A percentile compares a stretch with the other conserved stretches of the same genome.
phyloP scores from a whole-genome alignment of 2,888 invertebrate species.

The Catonia carolina region DNA sequence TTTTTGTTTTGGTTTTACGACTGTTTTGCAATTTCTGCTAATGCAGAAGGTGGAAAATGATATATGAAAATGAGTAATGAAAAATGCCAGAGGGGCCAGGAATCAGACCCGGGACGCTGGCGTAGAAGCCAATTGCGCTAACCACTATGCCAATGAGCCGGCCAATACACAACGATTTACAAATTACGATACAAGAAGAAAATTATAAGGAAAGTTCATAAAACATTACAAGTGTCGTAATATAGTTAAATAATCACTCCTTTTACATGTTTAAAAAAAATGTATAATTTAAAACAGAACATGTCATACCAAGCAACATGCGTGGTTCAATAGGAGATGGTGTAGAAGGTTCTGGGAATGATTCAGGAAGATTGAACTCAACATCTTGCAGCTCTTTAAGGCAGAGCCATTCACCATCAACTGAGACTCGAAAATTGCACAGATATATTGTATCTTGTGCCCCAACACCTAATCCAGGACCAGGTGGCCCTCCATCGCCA shows the following conservation, averaged over 20 bases:
- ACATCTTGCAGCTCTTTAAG: constrained; percentile 90
- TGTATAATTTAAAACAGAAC: constrained; percentile 38
- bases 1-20: no score
- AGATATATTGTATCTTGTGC: constrained; percentile 95
- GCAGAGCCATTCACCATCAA: constrained; percentile 96
- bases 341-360: constrained; percentile 58
- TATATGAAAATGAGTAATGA: no score
- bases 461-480: constrained; percentile 40
- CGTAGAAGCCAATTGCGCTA: no score
- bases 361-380: constrained; percentile 66
- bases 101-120: no score
- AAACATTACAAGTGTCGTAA: background rate
- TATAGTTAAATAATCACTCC: background rate
- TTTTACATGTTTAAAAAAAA: no score
- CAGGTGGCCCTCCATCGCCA: background rate
- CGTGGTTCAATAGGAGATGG: constrained; percentile 57
- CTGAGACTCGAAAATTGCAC: constrained; percentile 95
- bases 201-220: background rate
- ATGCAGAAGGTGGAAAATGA: no score
- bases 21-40: no score
- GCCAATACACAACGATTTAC: no score
- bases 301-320: constrained; percentile 52
- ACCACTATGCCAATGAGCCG: no score
- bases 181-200: no score
- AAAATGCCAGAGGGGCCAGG: no score